phyloP scores from a whole-genome alignment of 35 echinoderm and acorn worm genomes.

The Apostichopus californicus region DNA sequence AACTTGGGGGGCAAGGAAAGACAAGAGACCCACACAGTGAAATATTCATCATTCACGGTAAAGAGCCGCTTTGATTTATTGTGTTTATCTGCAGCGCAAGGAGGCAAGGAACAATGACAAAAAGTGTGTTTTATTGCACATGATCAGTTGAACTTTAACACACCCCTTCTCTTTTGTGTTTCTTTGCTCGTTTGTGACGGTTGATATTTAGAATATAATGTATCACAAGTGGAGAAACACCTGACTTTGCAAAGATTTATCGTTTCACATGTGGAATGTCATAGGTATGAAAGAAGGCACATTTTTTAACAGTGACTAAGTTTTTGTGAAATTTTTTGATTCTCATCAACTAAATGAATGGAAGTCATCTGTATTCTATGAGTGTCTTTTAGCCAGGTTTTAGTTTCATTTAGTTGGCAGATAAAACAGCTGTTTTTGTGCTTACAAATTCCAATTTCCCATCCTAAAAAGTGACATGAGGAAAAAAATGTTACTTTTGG shows the following conservation, averaged over 20 bases:
- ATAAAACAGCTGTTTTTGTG: too few species aligned
- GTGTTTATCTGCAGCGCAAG: constrained; percentile 1
- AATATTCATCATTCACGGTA: neutral
- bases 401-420: too few species aligned
- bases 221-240: neutral
- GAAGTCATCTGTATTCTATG: too few species aligned
- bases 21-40: neutral
- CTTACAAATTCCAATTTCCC: too few species aligned
- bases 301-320: too few species aligned
- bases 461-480: too few species aligned
- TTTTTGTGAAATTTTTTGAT: too few species aligned
- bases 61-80: neutral
- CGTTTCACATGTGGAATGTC: too few species aligned
- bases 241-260: neutral
- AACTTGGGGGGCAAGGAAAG: neutral
- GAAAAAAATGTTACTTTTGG: too few species aligned
- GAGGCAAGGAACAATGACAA: constrained; percentile 7
- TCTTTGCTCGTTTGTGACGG: neutral
- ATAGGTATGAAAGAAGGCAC: too few species aligned
- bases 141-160: constrained; percentile 3
- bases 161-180: neutral
- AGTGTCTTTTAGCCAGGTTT: too few species aligned
- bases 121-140: constrained; percentile 1
- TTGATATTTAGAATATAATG: neutral
- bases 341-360: too few species aligned